Conservation (phyloP, 2,888 invertebrate species). For the Zhengitettix transpicula region DNA sequence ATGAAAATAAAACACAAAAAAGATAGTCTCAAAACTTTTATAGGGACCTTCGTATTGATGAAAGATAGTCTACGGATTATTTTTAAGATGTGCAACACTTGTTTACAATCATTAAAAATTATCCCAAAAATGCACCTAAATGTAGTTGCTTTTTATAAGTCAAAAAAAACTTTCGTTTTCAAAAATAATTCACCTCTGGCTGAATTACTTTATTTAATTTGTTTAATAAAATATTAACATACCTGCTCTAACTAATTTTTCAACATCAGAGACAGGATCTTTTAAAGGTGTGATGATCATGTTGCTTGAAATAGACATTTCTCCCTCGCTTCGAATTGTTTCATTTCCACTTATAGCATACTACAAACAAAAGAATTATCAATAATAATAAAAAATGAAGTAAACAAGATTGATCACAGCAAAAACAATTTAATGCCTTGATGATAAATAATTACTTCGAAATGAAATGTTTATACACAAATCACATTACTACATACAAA, state of each 20-base stretch:
- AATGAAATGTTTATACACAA: neutral
- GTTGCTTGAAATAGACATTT: conserved; percentile 12
- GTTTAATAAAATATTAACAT: conserved; percentile 12
- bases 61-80: no score
- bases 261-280: conserved; percentile 33
- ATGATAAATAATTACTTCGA: neutral
- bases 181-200: no score
- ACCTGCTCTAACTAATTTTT: conserved; percentile 42
- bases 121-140: no score
- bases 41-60: no score
- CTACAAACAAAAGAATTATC: conserved; percentile 1
- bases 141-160: no score
- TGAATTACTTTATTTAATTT: no score
- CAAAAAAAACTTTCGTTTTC: no score
- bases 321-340: neutral
- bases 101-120: no score
- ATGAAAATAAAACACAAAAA: no score
- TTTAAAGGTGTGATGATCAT: conserved; percentile 21
- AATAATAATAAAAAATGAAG: no score
- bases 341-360: conserved; percentile 10
- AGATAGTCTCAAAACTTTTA: no score
- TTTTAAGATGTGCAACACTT: no score
- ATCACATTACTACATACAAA: neutral
- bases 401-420: neutral
- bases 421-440: neutral